A percentile compares a stretch with the other conserved stretches of the same genome.
phyloP scores from a whole-genome alignment of 2,113 vertebrate genomes.

The Sinosuthora webbiana region DNA sequence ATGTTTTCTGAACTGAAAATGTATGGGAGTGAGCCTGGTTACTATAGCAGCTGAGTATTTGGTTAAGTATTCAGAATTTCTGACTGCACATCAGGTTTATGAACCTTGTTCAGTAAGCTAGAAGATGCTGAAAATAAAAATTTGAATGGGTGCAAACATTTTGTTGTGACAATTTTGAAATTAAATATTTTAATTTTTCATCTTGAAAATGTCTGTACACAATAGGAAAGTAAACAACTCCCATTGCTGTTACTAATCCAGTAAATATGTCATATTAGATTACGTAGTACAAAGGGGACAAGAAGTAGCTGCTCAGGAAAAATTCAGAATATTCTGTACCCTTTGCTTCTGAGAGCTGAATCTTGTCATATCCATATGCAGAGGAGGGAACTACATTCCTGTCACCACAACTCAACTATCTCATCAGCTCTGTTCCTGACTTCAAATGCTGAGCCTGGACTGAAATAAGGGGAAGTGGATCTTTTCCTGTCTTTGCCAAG shows the following conservation, averaged over 20 bases:
- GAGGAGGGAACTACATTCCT: neutral
- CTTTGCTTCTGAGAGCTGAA: neutral
- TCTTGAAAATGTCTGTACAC: neutral
- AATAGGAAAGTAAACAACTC: neutral
- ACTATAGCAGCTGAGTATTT: neutral
- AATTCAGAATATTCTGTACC: neutral
- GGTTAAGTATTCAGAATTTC: neutral
- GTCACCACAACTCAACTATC: neutral
- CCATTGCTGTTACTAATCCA: neutral
- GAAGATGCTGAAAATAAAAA: neutral
- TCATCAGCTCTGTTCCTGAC: neutral
- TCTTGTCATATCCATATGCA: neutral
- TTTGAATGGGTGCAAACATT: neutral
- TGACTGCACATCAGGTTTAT: neutral
- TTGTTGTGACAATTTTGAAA: neutral
- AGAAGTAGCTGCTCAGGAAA: neutral
- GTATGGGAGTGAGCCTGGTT: neutral
- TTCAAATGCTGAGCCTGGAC: neutral
- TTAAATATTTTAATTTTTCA: neutral
- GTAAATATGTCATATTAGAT: neutral
- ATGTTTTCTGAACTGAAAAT: neutral
- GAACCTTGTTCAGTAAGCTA: neutral
- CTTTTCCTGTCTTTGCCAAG: neutral
- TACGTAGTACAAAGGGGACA: neutral
- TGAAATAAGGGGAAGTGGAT: neutral